Percentiles rank a stretch among this genome's conserved stretches.
Conservation (phyloP, 2,888 invertebrate genomes). For the Aleiodes testaceus region DNA sequence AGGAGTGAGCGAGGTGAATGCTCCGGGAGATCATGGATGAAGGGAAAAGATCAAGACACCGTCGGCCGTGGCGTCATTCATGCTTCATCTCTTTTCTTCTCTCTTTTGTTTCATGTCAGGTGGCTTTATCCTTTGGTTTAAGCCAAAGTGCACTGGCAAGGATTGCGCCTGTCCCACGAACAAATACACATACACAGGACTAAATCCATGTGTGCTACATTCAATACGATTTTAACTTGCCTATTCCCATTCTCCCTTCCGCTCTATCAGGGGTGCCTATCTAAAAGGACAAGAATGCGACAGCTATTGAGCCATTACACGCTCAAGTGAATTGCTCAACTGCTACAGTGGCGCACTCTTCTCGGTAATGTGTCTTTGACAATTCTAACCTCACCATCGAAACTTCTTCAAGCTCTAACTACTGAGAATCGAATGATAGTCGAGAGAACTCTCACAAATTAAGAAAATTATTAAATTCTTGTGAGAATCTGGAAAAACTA, state of each 20-base stretch:
- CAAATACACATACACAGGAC: slow-evolving; percentile 2
- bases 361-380: background rate
- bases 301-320: slow-evolving; percentile 70
- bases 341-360: slow-evolving; percentile 53
- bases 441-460: too few species aligned
- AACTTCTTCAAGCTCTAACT: too few species aligned
- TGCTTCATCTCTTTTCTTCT: background rate
- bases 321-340: slow-evolving; percentile 60
- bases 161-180: slow-evolving; percentile 30
- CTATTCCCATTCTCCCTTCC: slow-evolving; percentile 40
- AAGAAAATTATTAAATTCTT: too few species aligned
- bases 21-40: background rate
- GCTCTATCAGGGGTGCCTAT: slow-evolving; percentile 13
- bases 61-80: background rate
- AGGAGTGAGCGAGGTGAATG: background rate
- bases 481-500: background rate
- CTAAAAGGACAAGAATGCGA: slow-evolving; percentile 52
- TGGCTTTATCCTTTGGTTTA: slow-evolving; percentile 25
- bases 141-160: slow-evolving; percentile 27
- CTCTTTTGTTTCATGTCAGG: slow-evolving; percentile 5
- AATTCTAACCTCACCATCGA: slow-evolving; percentile 11
- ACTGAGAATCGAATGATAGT: too few species aligned
- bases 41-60: too few species aligned
- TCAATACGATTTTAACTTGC: background rate
- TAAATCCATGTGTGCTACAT: slow-evolving; percentile 21